Evolutionary conservation across 2,797 vertebrate genomes (phyloP), one percentile per base, ranked within the genome.

Genomic region (Falco novaeseelandiae): DNA sequence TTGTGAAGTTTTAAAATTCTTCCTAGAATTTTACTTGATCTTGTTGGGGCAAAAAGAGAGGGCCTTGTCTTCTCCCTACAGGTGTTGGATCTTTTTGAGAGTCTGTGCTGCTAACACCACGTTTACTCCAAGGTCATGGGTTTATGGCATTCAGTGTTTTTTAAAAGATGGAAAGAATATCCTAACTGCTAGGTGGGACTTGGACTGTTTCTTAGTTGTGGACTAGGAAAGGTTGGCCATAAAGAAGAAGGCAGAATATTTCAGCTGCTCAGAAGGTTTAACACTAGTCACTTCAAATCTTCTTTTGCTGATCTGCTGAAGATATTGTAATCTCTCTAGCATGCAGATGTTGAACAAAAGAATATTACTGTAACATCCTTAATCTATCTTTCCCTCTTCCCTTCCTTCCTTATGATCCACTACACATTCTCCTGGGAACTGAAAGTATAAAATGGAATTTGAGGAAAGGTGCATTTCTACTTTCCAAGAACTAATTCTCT

Each of bases 331-430:
- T 99, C 98, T 98, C 97, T 91, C 95, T 97, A 97, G 97, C 97
- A 98, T 98, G 98, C 98, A 98, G 98, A 99, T 98, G 98, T 98
- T 96, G 97, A 98, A 94, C 94, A 96, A 98, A 98, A 98, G 98
- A 99, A 99, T 99, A 99, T 99, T 99, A 98, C 98, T 98, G 98
- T 99, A 98, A 98, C 99, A 98, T 98, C 98, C 98, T 98, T 99
- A 99, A 99, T 99, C 98, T 98, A 97, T 98, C 98, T 98, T 98
- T 98, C 98, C 98, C 93, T 98, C 92, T 98, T 98, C 98, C 98
- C 97, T 98, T 97, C 95, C 97, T 92, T 98, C 96, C 98, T 97
- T 93, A 78, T 77, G 93, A 97, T 92, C 97, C 97, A 91, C 97
- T 97, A 97, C 96, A 76, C 96, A 67, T 99, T 98, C 98, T 97